Conservation (phyloP, 64 coral and sea anemone species). For the Montipora efflorescens region DNA sequence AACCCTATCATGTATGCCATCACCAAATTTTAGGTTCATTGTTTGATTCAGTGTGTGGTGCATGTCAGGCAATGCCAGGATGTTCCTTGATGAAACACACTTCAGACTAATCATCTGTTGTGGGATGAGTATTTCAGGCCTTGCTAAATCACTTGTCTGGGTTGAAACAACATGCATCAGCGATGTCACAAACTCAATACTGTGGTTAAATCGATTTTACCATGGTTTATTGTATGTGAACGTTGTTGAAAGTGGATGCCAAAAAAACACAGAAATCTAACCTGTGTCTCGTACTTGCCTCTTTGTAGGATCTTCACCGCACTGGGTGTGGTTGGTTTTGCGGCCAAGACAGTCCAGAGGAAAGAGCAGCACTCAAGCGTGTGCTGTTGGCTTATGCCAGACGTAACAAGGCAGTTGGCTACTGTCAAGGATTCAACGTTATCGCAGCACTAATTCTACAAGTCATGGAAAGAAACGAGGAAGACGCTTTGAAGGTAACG, state of each 20-base stretch:
- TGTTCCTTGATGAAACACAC: too few relatives aligned
- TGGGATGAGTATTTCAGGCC: too few relatives aligned
- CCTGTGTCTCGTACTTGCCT: not conserved
- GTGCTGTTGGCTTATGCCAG: slow-evolving; percentile 97
- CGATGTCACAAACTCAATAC: too few relatives aligned
- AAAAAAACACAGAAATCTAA: too few relatives aligned
- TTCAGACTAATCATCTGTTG: too few relatives aligned
- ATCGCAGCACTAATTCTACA: slow-evolving; percentile 96
- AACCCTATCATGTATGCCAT: too few relatives aligned
- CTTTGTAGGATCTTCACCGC: slow-evolving; percentile 91
- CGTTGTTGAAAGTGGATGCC: not conserved
- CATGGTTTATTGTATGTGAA: not conserved
- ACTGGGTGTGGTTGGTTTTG: slow-evolving; percentile 99
- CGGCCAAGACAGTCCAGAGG: slow-evolving; percentile 94
- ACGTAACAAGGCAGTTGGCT: slow-evolving; percentile 96
- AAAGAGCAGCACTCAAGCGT: slow-evolving; percentile 89
- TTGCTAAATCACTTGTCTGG: too few relatives aligned
- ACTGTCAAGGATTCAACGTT: slow-evolving; percentile 99
- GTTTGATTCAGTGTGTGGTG: too few relatives aligned
- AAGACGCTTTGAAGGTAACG: slow-evolving; percentile 95
- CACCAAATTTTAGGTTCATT: too few relatives aligned
- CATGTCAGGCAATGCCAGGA: too few relatives aligned
- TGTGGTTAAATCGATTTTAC: not conserved
- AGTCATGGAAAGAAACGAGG: slow-evolving; percentile 96
- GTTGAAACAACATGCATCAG: too few relatives aligned